A percentile compares a stretch with the other conserved stretches of the same genome.
Evolutionary conservation across 2,888 invertebrate genomes (phyloP).

Genomic region (Zeuzera pyrina): DNA sequence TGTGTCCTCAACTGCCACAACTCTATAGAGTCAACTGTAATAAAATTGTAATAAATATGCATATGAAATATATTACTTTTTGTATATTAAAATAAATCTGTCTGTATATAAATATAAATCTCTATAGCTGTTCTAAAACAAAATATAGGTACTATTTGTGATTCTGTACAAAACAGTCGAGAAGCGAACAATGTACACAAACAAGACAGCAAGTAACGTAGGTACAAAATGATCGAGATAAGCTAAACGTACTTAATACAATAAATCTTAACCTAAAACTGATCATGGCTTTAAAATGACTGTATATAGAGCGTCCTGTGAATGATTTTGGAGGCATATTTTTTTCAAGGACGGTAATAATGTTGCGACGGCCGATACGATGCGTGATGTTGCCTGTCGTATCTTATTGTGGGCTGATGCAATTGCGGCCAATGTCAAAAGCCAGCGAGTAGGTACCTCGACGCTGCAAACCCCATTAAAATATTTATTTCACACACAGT

Average conservation of each 20-base stretch:
- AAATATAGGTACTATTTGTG: slow-evolving; percentile 53
- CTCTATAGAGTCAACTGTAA: slow-evolving; percentile 43
- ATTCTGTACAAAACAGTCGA: slow-evolving; percentile 59
- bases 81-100: slow-evolving; percentile 45
- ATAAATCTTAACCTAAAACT: slow-evolving; percentile 54
- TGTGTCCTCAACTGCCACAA: slow-evolving; percentile 47
- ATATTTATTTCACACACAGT: slow-evolving; percentile 56
- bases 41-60: slow-evolving; percentile 54
- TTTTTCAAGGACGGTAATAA: slow-evolving; percentile 29
- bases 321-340: slow-evolving; percentile 23
- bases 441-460: slow-evolving; percentile 73
- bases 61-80: slow-evolving; percentile 44
- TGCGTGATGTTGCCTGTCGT: slow-evolving; percentile 55
- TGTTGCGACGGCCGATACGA: slow-evolving; percentile 61
- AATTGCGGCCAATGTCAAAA: slow-evolving; percentile 69
- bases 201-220: slow-evolving; percentile 50
- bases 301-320: slow-evolving; percentile 42
- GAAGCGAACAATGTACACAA: slow-evolving; percentile 36
- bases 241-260: slow-evolving; percentile 55
- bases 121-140: slow-evolving; percentile 54
- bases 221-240: slow-evolving; percentile 59
- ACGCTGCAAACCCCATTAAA: slow-evolving; percentile 72
- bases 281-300: slow-evolving; percentile 66
- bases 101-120: slow-evolving; percentile 46
- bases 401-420: slow-evolving; percentile 61